These are phyloP conservation scores for Neuroterus valhalla DNA, from an alignment of 1,140 invertebrate species.

Conservation along the genomic window DNA sequence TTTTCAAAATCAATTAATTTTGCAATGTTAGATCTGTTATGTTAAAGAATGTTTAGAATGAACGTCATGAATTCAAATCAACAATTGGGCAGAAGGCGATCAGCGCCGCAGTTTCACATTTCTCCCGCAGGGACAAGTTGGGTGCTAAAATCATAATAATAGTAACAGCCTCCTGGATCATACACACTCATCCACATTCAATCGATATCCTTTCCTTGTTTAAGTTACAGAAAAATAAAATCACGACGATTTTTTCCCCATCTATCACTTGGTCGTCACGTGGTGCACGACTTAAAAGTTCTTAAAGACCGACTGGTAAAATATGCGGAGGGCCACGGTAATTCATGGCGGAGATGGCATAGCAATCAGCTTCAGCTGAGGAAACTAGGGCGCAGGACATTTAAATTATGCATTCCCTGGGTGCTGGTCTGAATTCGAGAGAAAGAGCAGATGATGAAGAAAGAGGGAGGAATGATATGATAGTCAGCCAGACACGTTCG, in stretches of 20 bases:
- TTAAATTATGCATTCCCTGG: slow-evolving; percentile 62
- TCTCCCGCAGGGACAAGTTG: too few species aligned
- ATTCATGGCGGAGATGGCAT: slow-evolving; percentile 56
- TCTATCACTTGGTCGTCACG: slow-evolving; percentile 28
- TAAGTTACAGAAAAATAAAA: not conserved
- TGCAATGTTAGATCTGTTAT: too few species aligned
- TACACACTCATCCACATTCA: not conserved
- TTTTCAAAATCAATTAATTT: too few species aligned
- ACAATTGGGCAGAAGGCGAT: too few species aligned
- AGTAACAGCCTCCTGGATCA: too few species aligned
- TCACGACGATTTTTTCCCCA: slow-evolving; percentile 30
- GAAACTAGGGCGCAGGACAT: slow-evolving; percentile 61
- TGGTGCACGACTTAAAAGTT: slow-evolving; percentile 44
- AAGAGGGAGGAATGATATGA: slow-evolving; percentile 45
- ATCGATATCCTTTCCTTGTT: not conserved
- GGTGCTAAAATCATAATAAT: too few species aligned
- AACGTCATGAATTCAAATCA: too few species aligned
- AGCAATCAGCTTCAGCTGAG: slow-evolving; percentile 55
- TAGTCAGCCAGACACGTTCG: slow-evolving; percentile 36
- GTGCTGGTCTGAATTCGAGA: slow-evolving; percentile 42
- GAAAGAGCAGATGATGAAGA: slow-evolving; percentile 21
- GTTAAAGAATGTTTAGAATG: too few species aligned
- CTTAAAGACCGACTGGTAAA: slow-evolving; percentile 47
- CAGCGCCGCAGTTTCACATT: too few species aligned
- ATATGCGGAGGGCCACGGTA: slow-evolving; percentile 48